These are phyloP conservation scores for Cataglyphis hispanica DNA, from an alignment of 1,140 invertebrate species.

Conservation along the genomic window DNA sequence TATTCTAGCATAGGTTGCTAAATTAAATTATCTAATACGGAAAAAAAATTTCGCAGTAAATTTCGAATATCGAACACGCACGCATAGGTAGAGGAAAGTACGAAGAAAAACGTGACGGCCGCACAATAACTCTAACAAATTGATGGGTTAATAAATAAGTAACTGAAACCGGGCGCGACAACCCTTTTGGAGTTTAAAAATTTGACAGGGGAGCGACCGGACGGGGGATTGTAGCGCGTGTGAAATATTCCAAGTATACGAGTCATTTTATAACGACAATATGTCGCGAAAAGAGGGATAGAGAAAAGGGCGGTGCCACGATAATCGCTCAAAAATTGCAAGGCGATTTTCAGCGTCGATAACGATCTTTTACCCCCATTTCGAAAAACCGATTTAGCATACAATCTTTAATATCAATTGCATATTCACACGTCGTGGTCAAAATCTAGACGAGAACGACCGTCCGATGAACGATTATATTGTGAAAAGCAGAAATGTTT, in stretches of 20 bases:
- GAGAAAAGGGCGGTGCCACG: slow-evolving; percentile 33
- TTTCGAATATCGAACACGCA: not conserved
- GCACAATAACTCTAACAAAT: slow-evolving; percentile 77
- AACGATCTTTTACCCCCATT: not conserved
- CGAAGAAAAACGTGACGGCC: slow-evolving; percentile 16
- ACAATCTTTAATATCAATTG: not conserved
- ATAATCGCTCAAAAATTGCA: slow-evolving; percentile 51
- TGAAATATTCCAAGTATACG: slow-evolving; percentile 77
- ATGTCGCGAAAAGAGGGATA: slow-evolving; percentile 61
- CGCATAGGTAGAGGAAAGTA: not conserved
- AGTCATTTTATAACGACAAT: slow-evolving; percentile 68
- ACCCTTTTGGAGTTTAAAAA: slow-evolving; percentile 83
- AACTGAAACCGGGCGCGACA: slow-evolving; percentile 77
- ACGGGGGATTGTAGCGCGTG: slow-evolving; percentile 69
- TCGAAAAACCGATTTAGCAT: slow-evolving; percentile 20
- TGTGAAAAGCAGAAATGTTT: not conserved
- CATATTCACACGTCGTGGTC: not conserved
- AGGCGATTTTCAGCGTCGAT: slow-evolving; percentile 36
- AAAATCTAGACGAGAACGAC: not conserved
- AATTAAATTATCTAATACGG: not conserved
- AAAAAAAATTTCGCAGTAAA: slow-evolving; percentile 18
- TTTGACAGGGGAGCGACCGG: slow-evolving; percentile 70
- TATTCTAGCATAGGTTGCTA: not conserved
- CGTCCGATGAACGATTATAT: not conserved
- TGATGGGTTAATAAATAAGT: slow-evolving; percentile 85